Conservation (phyloP, 64 coral and sea anemone species). For the Montipora efflorescens region DNA sequence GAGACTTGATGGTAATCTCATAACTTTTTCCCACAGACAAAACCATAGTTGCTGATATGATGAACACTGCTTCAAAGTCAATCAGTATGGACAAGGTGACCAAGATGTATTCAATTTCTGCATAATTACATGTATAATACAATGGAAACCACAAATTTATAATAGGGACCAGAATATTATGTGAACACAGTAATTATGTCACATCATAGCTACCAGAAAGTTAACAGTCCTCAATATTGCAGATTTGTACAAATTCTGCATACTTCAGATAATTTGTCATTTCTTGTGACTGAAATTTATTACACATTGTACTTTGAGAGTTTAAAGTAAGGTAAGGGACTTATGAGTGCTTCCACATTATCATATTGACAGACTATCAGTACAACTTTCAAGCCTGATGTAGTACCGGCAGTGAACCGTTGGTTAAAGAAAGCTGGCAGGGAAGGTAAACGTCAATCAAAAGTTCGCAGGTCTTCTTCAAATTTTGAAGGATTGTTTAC, state of each 20-base stretch:
- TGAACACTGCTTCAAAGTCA: not conserved
- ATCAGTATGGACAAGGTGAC: conserved; percentile 1
- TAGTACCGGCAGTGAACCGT: conserved; percentile 88
- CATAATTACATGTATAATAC: too few relatives aligned
- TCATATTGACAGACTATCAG: conserved; percentile 56
- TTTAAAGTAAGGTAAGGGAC: too few relatives aligned
- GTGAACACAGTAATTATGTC: too few relatives aligned
- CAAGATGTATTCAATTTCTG: not conserved
- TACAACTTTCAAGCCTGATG: conserved; percentile 91
- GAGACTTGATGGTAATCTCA: not conserved
- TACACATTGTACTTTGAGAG: too few relatives aligned
- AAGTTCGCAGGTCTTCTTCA: not conserved
- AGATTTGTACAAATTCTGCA: too few relatives aligned
- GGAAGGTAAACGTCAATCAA: conserved; percentile 52
- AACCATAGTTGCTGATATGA: conserved; percentile 12
- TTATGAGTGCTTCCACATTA: not conserved
- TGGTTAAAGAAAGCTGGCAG: conserved; percentile 94
- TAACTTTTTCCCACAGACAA: conserved; percentile 2
- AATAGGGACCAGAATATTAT: too few relatives aligned
- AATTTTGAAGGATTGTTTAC: not conserved
- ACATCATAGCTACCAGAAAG: too few relatives aligned
- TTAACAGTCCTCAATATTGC: too few relatives aligned
- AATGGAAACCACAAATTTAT: too few relatives aligned
- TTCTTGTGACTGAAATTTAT: too few relatives aligned
- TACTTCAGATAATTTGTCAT: too few relatives aligned